Evolutionary conservation across 2,888 invertebrate species (phyloP).

Genomic region (Leptopilina myrica): DNA sequence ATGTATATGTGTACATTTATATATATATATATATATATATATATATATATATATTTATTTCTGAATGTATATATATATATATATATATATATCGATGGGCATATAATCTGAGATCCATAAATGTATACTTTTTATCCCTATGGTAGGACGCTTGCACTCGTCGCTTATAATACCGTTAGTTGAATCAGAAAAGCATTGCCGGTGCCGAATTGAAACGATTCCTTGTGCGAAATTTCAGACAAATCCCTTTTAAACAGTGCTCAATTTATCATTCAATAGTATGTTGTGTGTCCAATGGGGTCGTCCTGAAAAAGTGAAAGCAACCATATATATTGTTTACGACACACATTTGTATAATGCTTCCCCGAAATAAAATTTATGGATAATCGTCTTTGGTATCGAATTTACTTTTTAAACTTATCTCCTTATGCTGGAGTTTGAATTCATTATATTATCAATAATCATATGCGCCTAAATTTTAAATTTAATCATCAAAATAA

Average conservation of each 20-base stretch:
- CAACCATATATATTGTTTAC: no score
- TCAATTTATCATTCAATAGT: background rate
- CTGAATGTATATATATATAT: conserved; percentile 24
- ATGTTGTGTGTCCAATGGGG: no score
- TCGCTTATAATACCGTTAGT: conserved; percentile 39
- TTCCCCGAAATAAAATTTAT: no score
- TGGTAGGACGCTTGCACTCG: conserved; percentile 54
- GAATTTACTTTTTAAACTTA: no score
- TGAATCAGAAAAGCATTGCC: conserved; percentile 4
- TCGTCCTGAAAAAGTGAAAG: no score
- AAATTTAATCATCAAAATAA: no score
- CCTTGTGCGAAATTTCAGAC: background rate
- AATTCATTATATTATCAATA: no score
- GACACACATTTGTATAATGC: no score
- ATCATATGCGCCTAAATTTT: no score
- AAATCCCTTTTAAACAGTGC: background rate
- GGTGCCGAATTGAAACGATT: conserved; percentile 16
- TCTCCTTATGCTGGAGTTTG: no score
- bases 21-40: conserved; percentile 55
- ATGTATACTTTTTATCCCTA: conserved; percentile 67
- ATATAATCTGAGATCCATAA: conserved; percentile 65
- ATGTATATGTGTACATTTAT: conserved; percentile 53
- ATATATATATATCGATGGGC: conserved; percentile 60
- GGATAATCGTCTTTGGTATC: no score
- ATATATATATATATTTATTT: background rate